Base-by-base conservation (phyloP, 2,113 vertebrate genomes). In the Grantiella picta region DNA sequence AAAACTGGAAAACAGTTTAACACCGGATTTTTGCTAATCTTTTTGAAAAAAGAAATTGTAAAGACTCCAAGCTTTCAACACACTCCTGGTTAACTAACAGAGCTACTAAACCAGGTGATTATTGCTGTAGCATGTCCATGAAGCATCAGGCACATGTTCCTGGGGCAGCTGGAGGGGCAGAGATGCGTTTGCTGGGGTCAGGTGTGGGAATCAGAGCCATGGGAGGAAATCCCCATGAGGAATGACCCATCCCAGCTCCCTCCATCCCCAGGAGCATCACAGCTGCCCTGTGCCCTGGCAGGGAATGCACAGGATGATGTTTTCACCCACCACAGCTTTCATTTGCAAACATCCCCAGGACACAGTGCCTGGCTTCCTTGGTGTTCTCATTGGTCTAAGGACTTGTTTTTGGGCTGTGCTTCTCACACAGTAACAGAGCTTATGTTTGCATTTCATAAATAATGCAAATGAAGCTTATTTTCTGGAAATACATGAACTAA, bases 231-330 rank as follows among this genome's bases (percentile, higher is more conserved):
- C 42, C 36, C 11, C 10, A 0, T 0, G 1, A 75, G 70, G 70
- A 40, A 29, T 1, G 9, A 4, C 47, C 52, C 8, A 5, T 5
- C 35, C n/a, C 21, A 4, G 31, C 36, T 76, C 12, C 53, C 33
- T 54, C 28, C 9, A 0, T 16, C 31, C 53, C 38, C 1, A 3
- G 64, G 40, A 50, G 33, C 44, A 49, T 3, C 68, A 8, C 4
- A 0, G 16, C 23, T 12, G 5, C 40, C 38, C 11, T 0, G 3
- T 3, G 2, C 50, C n/a, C 61, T 19, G 76, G 59, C 54, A 49
- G 75, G 49, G 24, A 20, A 7, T 1, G 0, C 52, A 65, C 45
- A 38, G 21, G 52, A 13, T 7, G 7, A 19, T 38, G 27, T 29
- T 76, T 40, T 24, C 38, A 2, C 42, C 45, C 63, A 12, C 60